Evolutionary conservation across 2,888 invertebrate species (phyloP).

Genomic region (Eledone cirrhosa): DNA sequence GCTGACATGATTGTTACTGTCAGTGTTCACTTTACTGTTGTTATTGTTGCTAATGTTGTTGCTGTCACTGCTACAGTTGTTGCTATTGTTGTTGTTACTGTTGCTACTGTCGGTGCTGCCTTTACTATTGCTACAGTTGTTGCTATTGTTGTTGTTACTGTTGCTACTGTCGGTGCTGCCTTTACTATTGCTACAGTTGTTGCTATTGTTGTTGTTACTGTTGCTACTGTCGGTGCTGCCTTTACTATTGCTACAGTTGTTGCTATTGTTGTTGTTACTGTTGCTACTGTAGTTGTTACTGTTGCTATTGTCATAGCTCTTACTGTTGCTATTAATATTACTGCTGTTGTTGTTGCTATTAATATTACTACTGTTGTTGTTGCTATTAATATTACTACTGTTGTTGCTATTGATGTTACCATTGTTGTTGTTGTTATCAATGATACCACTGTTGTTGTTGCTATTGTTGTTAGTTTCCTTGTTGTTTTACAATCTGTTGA

Average conservation of each 20-base stretch:
- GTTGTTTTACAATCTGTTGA: too few species aligned
- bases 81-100: background rate
- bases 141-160: background rate
- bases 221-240: background rate
- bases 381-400: background rate
- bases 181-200: background rate
- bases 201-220: background rate
- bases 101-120: background rate
- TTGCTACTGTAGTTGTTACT: too few species aligned
- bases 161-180: background rate
- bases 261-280: too few species aligned
- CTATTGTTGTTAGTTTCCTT: too few species aligned
- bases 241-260: too few species aligned
- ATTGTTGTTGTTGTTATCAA: too few species aligned
- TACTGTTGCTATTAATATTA: background rate
- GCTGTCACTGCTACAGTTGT: background rate
- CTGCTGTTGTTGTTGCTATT: background rate
- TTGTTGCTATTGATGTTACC: too few species aligned
- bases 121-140: background rate
- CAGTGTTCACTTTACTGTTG: background rate
- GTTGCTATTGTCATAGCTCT: too few species aligned
- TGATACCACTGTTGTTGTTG: too few species aligned
- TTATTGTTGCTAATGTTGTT: constrained; percentile 7
- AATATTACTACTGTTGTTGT: background rate
- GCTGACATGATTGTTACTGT: background rate